These are phyloP conservation scores for Gymnobelideus leadbeateri DNA, from an alignment of 2,113 vertebrate species.

Conservation along the genomic window DNA sequence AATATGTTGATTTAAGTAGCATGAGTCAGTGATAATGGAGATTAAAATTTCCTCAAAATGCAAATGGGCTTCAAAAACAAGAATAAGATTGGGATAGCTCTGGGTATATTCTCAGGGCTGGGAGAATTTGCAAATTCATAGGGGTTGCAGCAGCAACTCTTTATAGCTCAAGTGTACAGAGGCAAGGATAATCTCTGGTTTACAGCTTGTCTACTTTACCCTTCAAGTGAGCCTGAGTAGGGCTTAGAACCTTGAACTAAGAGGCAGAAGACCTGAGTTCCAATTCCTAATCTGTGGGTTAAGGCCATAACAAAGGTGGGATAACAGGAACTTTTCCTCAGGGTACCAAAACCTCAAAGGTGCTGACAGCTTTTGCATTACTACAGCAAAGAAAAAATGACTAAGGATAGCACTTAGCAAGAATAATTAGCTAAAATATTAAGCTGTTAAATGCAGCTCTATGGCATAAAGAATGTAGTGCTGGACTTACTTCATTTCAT, in stretches of 20 bases:
- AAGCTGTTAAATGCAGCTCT: neutral
- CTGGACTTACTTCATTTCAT: neutral
- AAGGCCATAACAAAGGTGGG: neutral
- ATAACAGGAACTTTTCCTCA: neutral
- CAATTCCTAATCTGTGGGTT: neutral
- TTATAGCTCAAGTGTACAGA: neutral
- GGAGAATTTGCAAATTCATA: neutral
- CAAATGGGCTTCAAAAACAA: neutral
- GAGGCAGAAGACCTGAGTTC: neutral
- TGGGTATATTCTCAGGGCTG: neutral
- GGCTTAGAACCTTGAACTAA: neutral
- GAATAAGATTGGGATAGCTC: neutral
- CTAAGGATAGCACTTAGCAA: neutral
- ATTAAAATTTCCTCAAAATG: conserved; percentile 7
- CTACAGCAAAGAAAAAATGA: neutral
- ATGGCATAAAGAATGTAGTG: neutral
- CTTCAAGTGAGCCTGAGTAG: neutral
- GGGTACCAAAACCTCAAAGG: neutral
- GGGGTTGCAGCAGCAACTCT: neutral
- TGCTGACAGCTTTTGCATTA: neutral
- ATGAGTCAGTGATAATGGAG: conserved; percentile 4
- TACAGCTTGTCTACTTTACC: neutral
- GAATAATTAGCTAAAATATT: neutral
- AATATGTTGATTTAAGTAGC: conserved; percentile 7
- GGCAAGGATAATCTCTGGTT: neutral